phyloP scores from a whole-genome alignment of 2,113 vertebrate genomes.

The Ornithorhynchus anatinus region DNA sequence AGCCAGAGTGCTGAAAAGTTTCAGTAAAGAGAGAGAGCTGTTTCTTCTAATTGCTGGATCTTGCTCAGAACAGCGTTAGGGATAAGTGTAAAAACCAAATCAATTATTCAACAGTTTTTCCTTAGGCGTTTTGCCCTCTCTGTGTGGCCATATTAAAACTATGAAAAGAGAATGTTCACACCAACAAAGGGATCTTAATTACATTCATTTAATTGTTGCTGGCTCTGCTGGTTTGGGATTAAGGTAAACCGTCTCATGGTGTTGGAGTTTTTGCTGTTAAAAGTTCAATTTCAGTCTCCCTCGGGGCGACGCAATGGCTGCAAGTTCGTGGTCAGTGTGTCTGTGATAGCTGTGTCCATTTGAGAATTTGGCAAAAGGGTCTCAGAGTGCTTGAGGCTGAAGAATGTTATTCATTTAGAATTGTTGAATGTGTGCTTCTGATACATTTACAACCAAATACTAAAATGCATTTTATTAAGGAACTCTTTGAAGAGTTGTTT shows the following conservation, averaged over 20 bases:
- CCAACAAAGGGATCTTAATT: background rate
- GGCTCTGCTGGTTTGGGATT: background rate
- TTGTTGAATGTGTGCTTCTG: background rate
- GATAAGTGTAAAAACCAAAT: background rate
- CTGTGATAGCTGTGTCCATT: too few species aligned
- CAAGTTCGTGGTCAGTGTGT: too few species aligned
- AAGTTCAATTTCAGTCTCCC: background rate
- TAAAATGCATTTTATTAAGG: background rate
- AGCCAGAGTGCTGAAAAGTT: constrained; percentile 3
- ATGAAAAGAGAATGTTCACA: constrained; percentile 27
- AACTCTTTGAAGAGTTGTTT: too few species aligned
- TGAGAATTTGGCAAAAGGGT: too few species aligned
- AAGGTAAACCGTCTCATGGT: background rate
- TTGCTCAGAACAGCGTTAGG: background rate
- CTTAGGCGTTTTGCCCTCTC: background rate
- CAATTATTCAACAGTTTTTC: constrained; percentile 1
- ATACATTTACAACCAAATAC: background rate
- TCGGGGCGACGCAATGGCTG: too few species aligned
- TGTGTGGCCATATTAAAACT: constrained; percentile 37
- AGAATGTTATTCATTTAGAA: background rate
- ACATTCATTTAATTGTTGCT: background rate
- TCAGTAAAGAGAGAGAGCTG: background rate
- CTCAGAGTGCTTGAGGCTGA: background rate
- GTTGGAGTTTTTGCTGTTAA: background rate
- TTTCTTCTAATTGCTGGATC: background rate